phyloP scores from a whole-genome alignment of 1,140 invertebrate species.

The Polypedilum vanderplanki region DNA sequence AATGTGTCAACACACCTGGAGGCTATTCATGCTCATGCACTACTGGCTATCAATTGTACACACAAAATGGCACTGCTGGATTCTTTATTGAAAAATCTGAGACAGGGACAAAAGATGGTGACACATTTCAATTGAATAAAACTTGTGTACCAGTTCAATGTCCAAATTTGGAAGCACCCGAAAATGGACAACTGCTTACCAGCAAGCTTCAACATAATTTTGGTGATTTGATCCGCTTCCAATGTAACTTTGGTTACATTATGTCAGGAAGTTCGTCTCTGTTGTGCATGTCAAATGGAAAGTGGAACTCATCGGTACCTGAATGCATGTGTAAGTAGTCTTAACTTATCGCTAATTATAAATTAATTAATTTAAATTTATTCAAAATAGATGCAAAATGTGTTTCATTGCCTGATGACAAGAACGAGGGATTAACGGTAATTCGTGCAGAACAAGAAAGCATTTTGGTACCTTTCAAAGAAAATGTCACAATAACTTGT shows the following conservation, averaged over 20 bases:
- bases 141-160: slow-evolving; percentile 93
- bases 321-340: slow-evolving; percentile 76
- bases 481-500: slow-evolving; percentile 83
- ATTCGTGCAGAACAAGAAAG: slow-evolving; percentile 67
- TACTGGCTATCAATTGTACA: slow-evolving; percentile 86
- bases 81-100: slow-evolving; percentile 74
- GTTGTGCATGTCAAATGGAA: slow-evolving; percentile 80
- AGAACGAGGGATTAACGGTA: slow-evolving; percentile 73
- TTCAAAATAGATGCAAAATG: slow-evolving; percentile 71
- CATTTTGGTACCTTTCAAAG: slow-evolving; percentile 76
- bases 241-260: slow-evolving; percentile 92
- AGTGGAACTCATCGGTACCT: slow-evolving; percentile 89
- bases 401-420: slow-evolving; percentile 80
- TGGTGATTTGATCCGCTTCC: slow-evolving; percentile 83
- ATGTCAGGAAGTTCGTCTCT: slow-evolving; percentile 77
- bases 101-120: slow-evolving; percentile 77
- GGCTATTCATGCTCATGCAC: slow-evolving; percentile 84
- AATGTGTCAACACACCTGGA: slow-evolving; percentile 84
- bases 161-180: slow-evolving; percentile 66
- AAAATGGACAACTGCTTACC: slow-evolving; percentile 82
- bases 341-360: not conserved
- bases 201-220: slow-evolving; percentile 79
- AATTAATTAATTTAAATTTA: slow-evolving; percentile 26
- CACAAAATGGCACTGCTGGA: slow-evolving; percentile 85
- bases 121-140: slow-evolving; percentile 86